These are phyloP conservation scores for Imbricaverruca yamaguchii DNA, from an alignment of 2,888 invertebrate species.

Conservation along the genomic window DNA sequence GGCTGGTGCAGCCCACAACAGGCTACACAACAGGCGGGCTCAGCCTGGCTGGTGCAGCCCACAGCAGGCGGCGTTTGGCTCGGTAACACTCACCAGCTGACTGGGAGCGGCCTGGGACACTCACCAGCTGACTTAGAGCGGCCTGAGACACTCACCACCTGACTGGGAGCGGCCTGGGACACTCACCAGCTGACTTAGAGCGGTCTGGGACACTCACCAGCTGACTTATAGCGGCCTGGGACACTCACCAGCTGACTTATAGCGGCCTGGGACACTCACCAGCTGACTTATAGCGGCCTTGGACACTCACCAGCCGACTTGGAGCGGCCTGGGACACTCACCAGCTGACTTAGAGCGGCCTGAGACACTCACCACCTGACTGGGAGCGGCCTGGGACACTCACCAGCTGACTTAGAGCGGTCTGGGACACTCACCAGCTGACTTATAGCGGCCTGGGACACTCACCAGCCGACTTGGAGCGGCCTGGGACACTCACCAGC, in stretches of 20 bases:
- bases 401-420: not conserved
- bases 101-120: not conserved
- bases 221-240: not conserved
- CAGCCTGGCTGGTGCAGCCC: too few relatives aligned
- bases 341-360: too few relatives aligned
- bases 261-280: not conserved
- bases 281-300: not conserved
- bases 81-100: too few relatives aligned
- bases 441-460: not conserved
- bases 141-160: too few relatives aligned
- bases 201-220: not conserved
- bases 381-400: not conserved
- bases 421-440: too few relatives aligned
- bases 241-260: too few relatives aligned
- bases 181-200: not conserved
- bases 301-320: not conserved
- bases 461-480: not conserved
- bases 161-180: not conserved
- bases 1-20: too few relatives aligned
- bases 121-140: not conserved
- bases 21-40: too few relatives aligned
- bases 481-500: not conserved
- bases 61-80: too few relatives aligned
- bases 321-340: too few relatives aligned
- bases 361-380: not conserved